Base-by-base conservation (phyloP, 2,113 vertebrate species). In the Emydocephalus ijimae region DNA sequence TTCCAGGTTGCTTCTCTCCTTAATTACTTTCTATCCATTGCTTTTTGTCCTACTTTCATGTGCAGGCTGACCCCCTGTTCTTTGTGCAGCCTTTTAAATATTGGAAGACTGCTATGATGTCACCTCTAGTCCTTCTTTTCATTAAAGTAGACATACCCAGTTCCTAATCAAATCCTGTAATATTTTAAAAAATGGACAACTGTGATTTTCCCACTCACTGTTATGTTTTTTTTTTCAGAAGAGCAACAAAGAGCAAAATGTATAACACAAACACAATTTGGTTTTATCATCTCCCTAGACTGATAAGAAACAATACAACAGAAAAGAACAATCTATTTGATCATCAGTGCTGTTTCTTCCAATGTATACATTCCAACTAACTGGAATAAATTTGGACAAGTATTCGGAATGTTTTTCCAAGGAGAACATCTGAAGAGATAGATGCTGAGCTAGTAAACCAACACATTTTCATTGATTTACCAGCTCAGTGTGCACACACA, bases 371-470 rank as follows among this genome's bases (percentile, higher is more conserved):
- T 43, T 61, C 92, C 85, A 20, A 91, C 95, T 92, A 91, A 8
- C 61, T 88, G 90, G 1, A 92, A 93, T 95, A 95, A 3, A 92
- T 95, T 94, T 93, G 94, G 43, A 89, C 34, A 95, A 95, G 88
- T 15, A 93, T 96, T 93, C 95, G 18, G 91, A 94, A 91, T 69
- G 86, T 12, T 69, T 92, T 93, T 96, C 94, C 56, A 94, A 95
- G 95, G 55, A 85, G 90, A 93, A 85, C 93, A 95, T 93, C 92
- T 92, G 87, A 95, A 23, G 20, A 3, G n/a, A 88, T 91, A 61
- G 92, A 56, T 90, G 95, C 93, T 93, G 94, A 94, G 89, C 89
- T 55, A 94, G 95, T 96, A 95, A 94, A 94, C 96, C 93, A 96
- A 56, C 56, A 57, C 20, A 21, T 57, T 57, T 34, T 64, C 93